A percentile compares a stretch with the other conserved stretches of the same genome.
Evolutionary conservation across 2,113 vertebrate genomes (phyloP).

Genomic region (Anguilla rostrata): DNA sequence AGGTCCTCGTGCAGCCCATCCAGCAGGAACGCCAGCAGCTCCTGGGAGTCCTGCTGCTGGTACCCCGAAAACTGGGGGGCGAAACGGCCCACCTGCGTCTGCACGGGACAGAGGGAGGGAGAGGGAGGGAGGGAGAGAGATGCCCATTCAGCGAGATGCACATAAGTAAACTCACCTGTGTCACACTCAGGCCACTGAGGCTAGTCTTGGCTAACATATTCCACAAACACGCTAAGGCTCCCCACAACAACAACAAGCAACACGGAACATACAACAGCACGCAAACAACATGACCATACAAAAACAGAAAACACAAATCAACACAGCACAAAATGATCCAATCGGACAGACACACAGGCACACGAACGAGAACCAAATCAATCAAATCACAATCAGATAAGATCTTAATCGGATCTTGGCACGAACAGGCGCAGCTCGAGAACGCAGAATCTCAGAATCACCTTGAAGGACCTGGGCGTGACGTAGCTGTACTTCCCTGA

Average conservation of each 20-base stretch:
- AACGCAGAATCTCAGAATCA: constrained; percentile 52
- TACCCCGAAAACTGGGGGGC: constrained; percentile 98
- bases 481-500: constrained; percentile 94
- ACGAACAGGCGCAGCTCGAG: not conserved
- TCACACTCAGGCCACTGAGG: no score
- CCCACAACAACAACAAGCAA: no score
- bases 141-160: not conserved
- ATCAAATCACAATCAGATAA: no score
- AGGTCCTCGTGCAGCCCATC: constrained; percentile 96
- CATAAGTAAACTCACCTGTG: no score
- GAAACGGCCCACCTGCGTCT: constrained; percentile 96
- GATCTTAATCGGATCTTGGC: no score
- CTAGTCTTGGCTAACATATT: no score
- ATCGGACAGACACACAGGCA: not conserved
- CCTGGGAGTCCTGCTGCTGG: constrained; percentile 97
- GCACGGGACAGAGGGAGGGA: not conserved
- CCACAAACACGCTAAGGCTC: no score
- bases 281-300: no score
- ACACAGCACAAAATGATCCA: no score
- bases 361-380: no score
- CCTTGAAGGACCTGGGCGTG: constrained; percentile 96
- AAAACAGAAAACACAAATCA: no score
- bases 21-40: constrained; percentile 93
- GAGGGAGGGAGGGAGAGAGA: not conserved
- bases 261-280: no score